Evolutionary conservation across 2,888 invertebrate species (phyloP).

Genomic region (Nemurella pictetii): DNA sequence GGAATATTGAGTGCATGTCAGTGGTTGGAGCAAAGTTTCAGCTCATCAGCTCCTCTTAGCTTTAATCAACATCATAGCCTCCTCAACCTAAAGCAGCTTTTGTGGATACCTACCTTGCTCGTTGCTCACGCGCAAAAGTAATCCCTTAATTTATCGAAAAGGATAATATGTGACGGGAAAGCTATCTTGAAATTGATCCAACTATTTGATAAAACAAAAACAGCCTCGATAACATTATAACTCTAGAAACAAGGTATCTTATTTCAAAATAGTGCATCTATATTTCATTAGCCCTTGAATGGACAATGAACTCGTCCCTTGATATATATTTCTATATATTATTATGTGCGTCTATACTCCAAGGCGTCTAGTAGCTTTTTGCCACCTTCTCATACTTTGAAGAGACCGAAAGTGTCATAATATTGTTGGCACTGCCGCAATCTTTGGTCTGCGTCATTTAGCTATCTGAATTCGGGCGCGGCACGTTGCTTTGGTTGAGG

Average conservation of each 20-base stretch:
- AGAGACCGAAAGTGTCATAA: constrained; percentile 3
- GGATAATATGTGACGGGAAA: background rate
- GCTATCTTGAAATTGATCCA: background rate
- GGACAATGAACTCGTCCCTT: too few relatives aligned
- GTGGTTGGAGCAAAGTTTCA: background rate
- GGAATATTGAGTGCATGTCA: background rate
- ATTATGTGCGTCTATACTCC: too few relatives aligned
- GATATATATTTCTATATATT: too few relatives aligned
- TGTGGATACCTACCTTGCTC: too few relatives aligned
- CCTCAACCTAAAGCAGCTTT: too few relatives aligned
- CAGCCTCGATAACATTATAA: too few relatives aligned
- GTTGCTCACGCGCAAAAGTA: background rate
- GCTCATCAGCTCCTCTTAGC: background rate
- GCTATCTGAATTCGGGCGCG: background rate
- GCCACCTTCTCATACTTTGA: background rate
- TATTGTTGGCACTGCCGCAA: constrained; percentile 19
- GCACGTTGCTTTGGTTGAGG: background rate
- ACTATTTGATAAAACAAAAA: background rate
- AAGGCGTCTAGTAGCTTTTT: too few relatives aligned
- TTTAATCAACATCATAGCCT: background rate
- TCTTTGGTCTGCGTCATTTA: background rate
- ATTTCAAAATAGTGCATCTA: too few relatives aligned
- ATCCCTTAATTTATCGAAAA: background rate
- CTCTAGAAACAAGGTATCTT: too few relatives aligned
- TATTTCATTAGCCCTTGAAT: too few relatives aligned